Evolutionary conservation across 2,113 vertebrate species (phyloP), one percentile per base, ranked within the genome.

Genomic region (Sclerurus mexicanus): DNA sequence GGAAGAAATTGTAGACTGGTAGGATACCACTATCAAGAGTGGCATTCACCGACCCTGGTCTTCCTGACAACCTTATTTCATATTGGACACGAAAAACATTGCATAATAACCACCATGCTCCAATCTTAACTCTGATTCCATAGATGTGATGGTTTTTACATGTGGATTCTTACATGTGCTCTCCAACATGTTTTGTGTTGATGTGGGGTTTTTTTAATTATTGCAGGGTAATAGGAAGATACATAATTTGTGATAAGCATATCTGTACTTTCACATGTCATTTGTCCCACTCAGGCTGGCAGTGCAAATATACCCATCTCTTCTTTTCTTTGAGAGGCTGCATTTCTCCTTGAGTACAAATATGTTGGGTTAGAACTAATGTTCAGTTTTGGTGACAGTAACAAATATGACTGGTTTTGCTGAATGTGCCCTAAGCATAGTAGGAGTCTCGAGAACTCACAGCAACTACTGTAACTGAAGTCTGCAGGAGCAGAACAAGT

Each of bases 381-480:
- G 20, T 4, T 63, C 35, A 40, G n/a, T 83, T 88, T 46, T 91
- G 58, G 42, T 64, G 44, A 46, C 19, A 39, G 58, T 72, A 72
- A 79, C 35, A 82, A 72, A 40, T 50, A 30, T 0, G 25, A 8
- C 25, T 52, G 27, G 30, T 85, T 67, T 79, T 83, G 37, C 47
- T 72, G 30, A 40, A 33, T 17, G 24, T 74, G 37, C 22, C 44
- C 25, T 24, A 49, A 87, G 55, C 4, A 2, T 11, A 62, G 75
- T 4, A 53, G 24, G 18, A 53, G 30, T 71, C 71, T 63, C 44
- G 52, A 56, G 40, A 72, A 31, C 37, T 69, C 37, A 4, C 16
- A 39, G 53, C 44, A 55, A 0, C 33, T 42, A 25, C 28, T 0
- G 0, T 52, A 52, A 35, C 22, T 73, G 47, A 33, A 60, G 20